phyloP scores from a whole-genome alignment of 1,140 invertebrate species.

The Drosophila santomea region DNA sequence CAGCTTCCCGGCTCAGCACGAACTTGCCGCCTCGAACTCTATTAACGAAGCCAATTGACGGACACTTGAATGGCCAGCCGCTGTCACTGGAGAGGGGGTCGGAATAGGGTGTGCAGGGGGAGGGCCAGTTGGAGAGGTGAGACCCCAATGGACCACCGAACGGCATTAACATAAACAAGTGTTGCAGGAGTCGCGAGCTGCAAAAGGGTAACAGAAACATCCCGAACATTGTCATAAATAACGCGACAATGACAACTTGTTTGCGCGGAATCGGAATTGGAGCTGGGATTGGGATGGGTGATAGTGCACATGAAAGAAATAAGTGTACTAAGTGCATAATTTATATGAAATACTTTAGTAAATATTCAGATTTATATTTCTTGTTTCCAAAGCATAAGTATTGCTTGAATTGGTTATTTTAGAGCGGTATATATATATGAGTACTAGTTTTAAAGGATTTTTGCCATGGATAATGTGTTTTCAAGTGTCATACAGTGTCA shows the following conservation, averaged over 20 bases:
- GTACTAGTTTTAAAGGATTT: no score
- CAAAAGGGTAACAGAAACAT: conserved; percentile 67
- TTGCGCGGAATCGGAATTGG: conserved; percentile 50
- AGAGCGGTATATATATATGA: no score
- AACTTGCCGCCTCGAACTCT: conserved; percentile 70
- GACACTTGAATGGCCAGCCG: conserved; percentile 75
- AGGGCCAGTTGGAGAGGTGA: conserved; percentile 8
- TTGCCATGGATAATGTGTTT: no score
- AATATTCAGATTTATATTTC: no score
- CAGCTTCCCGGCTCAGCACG: conserved; percentile 38
- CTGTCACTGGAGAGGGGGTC: conserved; percentile 47
- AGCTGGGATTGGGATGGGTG: conserved; percentile 28
- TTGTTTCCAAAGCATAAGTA: no score
- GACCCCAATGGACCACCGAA: conserved; percentile 6
- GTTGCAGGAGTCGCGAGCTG: conserved; percentile 42
- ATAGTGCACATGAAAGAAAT: background rate
- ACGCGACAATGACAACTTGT: conserved; percentile 81
- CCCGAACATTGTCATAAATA: conserved; percentile 83
- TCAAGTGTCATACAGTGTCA: no score
- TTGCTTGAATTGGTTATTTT: no score
- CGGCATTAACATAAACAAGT: conserved; percentile 76
- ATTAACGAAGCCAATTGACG: conserved; percentile 81
- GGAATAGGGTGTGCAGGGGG: background rate
- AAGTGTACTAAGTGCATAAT: background rate
- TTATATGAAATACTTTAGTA: background rate